These are phyloP conservation scores for Tyrophagus putrescentiae DNA, from an alignment of 1,140 invertebrate genomes.

Conservation along the genomic window DNA sequence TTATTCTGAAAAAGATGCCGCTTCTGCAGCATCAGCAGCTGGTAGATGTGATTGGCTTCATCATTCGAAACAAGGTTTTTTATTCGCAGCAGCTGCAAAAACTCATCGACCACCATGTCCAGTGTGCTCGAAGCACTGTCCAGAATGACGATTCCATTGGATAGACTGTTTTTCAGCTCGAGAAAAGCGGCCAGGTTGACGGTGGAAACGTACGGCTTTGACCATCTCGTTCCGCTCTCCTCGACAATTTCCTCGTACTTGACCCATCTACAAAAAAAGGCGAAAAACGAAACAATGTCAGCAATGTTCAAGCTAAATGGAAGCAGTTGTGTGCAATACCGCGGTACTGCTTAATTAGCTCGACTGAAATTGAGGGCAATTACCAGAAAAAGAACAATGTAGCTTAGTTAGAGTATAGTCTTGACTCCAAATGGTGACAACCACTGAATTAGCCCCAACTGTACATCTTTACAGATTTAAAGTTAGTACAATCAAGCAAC, in stretches of 20 bases:
- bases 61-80: background rate
- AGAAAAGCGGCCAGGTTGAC: constrained; percentile 36
- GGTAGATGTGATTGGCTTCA: constrained; percentile 48
- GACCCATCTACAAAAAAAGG: constrained; percentile 32
- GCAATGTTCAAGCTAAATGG: background rate
- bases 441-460: too few relatives aligned
- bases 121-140: constrained; percentile 71
- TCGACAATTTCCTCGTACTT: constrained; percentile 41
- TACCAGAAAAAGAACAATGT: constrained; percentile 5
- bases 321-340: background rate
- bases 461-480: too few relatives aligned
- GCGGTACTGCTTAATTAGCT: background rate
- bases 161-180: constrained; percentile 43
- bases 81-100: background rate
- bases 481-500: too few relatives aligned
- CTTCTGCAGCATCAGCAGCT: constrained; percentile 61
- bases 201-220: constrained; percentile 38
- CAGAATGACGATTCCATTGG: constrained; percentile 79
- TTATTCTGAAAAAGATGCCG: constrained; percentile 46
- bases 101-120: constrained; percentile 54
- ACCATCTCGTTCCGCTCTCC: constrained; percentile 38
- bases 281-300: background rate
- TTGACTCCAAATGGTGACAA: too few relatives aligned
- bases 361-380: background rate
- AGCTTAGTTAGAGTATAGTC: too few relatives aligned